Evolutionary conservation across 2,888 invertebrate genomes (phyloP).

Genomic region (Lymantria monacha): DNA sequence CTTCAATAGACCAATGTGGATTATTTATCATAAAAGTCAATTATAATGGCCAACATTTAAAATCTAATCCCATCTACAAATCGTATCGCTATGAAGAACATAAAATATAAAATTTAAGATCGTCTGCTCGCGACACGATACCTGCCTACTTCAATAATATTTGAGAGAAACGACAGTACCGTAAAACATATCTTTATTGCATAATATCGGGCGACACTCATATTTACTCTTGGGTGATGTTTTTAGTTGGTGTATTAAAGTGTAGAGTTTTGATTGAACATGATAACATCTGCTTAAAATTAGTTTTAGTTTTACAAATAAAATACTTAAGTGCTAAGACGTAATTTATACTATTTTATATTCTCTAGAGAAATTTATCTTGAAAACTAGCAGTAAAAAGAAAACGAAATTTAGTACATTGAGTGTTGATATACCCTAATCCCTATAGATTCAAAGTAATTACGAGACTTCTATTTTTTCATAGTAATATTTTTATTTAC

Average conservation of each 20-base stretch:
- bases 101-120: conserved; percentile 25
- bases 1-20: no score
- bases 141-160: conserved; percentile 22
- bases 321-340: no score
- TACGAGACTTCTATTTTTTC: no score
- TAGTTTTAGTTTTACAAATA: no score
- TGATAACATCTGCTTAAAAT: no score
- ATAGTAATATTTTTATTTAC: no score
- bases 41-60: not conserved
- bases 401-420: no score
- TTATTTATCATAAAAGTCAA: not conserved
- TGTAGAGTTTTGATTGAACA: conserved; percentile 4
- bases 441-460: no score
- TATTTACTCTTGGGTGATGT: conserved; percentile 8
- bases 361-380: no score
- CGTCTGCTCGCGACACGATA: conserved; percentile 13
- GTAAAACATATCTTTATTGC: conserved; percentile 31
- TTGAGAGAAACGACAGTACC: conserved; percentile 9
- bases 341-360: no score
- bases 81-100: conserved; percentile 21
- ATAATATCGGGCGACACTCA: conserved; percentile 15
- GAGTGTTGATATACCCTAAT: no score
- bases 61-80: conserved; percentile 21
- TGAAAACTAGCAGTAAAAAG: no score
- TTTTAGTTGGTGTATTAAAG: conserved; percentile 9